Evolutionary conservation across 2,113 vertebrate genomes (phyloP).

Genomic region (Cephalopterus ornatus): DNA sequence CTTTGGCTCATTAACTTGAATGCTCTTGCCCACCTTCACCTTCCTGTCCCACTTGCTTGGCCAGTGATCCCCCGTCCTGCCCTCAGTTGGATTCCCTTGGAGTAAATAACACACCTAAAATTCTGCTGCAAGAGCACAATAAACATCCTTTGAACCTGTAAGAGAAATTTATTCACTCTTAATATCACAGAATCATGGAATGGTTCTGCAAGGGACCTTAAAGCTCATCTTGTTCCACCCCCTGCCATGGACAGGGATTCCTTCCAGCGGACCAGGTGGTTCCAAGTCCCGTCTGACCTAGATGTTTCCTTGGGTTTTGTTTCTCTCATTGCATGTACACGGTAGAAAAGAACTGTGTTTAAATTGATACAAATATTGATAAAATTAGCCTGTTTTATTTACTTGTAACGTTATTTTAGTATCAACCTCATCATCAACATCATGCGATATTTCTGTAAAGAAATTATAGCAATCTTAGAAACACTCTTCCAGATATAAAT

Average conservation of each 20-base stretch:
- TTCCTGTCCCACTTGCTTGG: not conserved
- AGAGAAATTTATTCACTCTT: fast-evolving
- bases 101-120: not conserved
- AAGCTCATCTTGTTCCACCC: not conserved
- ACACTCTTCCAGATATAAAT: not conserved
- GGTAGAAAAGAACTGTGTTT: not conserved
- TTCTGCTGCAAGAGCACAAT: not conserved
- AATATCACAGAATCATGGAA: not conserved
- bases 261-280: not conserved
- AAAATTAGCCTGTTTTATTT: not conserved
- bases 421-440: not conserved
- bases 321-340: not conserved
- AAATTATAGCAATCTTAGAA: not conserved
- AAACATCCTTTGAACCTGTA: not conserved
- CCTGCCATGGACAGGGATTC: not conserved
- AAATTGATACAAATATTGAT: not conserved
- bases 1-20: not conserved
- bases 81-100: not conserved
- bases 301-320: not conserved
- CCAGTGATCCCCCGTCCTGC: fast-evolving
- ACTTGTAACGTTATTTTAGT: not conserved
- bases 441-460: not conserved
- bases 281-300: not conserved
- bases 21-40: not conserved
- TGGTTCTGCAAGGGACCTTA: not conserved